A percentile compares a stretch with the other conserved stretches of the same genome.
phyloP scores from a whole-genome alignment of 1,140 invertebrate species.

The Bombus sibiricus region DNA sequence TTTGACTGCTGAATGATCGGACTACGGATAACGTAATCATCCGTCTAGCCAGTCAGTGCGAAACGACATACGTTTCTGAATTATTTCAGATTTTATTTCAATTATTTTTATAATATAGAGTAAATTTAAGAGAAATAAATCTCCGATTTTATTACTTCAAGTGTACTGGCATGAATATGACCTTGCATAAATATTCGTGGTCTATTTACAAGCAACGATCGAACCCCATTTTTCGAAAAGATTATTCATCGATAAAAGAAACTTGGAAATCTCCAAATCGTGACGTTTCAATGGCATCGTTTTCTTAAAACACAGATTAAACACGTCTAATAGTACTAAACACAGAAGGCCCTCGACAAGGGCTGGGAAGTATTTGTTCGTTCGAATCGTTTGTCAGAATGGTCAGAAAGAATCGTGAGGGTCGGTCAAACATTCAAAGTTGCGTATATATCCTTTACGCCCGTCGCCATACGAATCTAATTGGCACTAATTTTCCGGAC shows the following conservation, averaged over 20 bases:
- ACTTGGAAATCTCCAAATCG: not conserved
- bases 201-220: not conserved
- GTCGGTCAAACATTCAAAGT: constrained; percentile 17
- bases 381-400: not conserved
- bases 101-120: no score
- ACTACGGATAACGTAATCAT: constrained; percentile 61
- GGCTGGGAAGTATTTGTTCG: not conserved
- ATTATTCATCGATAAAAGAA: not conserved
- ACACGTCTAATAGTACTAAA: not conserved
- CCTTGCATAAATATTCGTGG: not conserved
- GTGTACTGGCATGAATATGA: not conserved
- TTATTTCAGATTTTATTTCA: no score
- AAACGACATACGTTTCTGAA: constrained; percentile 69
- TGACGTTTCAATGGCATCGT: not conserved
- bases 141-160: no score
- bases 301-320: not conserved
- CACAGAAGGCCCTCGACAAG: not conserved
- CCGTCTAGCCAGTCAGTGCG: constrained; percentile 66
- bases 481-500: constrained; percentile 67
- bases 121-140: not conserved
- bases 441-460: constrained; percentile 37
- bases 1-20: constrained; percentile 62
- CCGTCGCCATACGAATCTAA: constrained; percentile 63
- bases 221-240: no score
- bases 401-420: not conserved